Evolutionary conservation across 2,797 vertebrate genomes (phyloP).

Genomic region (Rhinichthys osculus): DNA sequence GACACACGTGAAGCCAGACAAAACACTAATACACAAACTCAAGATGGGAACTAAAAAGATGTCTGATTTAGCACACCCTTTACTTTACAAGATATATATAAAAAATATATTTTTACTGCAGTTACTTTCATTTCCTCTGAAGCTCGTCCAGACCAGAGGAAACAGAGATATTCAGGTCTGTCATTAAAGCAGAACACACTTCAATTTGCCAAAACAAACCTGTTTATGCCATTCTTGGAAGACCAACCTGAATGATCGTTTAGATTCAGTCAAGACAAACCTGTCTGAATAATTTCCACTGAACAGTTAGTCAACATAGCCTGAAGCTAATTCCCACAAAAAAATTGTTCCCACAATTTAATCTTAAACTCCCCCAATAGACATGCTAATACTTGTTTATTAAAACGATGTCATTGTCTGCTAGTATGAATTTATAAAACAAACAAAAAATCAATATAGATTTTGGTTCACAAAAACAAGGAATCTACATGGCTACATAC

Average conservation of each 20-base stretch:
- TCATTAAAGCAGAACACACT: slow-evolving; percentile 27
- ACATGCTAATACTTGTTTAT: background rate
- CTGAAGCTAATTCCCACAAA: slow-evolving; percentile 55
- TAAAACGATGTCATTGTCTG: background rate
- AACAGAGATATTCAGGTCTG: slow-evolving; percentile 33
- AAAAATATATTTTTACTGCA: background rate
- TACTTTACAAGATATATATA: no score
- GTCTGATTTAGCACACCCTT: background rate
- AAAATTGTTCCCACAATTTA: slow-evolving; percentile 5
- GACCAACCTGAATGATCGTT: slow-evolving; percentile 10
- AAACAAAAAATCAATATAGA: background rate
- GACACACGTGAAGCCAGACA: background rate
- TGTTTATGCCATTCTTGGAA: background rate
- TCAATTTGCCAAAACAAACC: background rate
- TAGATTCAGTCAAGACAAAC: slow-evolving; percentile 45
- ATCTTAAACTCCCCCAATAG: slow-evolving; percentile 9
- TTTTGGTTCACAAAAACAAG: background rate
- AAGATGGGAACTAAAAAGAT: background rate
- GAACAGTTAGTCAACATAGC: slow-evolving; percentile 33
- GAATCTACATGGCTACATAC: slow-evolving; percentile 23
- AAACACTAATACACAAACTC: background rate
- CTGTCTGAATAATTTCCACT: background rate
- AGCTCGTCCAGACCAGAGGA: slow-evolving; percentile 14
- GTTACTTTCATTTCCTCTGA: slow-evolving; percentile 21
- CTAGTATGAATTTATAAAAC: slow-evolving; percentile 4